A percentile compares a stretch with the other conserved stretches of the same genome.
Conservation (phyloP, 2,888 invertebrate genomes). For the Idaea biselata region DNA sequence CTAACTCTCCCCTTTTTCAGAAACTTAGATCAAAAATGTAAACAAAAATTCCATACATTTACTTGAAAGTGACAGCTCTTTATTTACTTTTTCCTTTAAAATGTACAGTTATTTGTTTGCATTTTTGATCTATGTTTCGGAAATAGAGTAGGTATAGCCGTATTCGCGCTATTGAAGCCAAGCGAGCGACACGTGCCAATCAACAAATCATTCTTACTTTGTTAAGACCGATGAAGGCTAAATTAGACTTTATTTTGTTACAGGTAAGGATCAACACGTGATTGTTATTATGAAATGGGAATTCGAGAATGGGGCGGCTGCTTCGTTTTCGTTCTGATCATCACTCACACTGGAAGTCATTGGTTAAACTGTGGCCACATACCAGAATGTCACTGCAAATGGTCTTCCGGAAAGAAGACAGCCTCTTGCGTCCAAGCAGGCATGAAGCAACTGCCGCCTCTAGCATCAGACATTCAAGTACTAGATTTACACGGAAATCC, state of each 20-base stretch:
- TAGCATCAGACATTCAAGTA: constrained; percentile 80
- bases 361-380: constrained; percentile 91
- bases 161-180: constrained; percentile 8
- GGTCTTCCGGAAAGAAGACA: constrained; percentile 94
- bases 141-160: too few species aligned
- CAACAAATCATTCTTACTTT: background rate
- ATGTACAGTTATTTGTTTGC: too few species aligned
- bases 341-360: constrained; percentile 76
- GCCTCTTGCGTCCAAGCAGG: constrained; percentile 90
- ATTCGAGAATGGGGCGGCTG: constrained; percentile 59
- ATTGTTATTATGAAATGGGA: constrained; percentile 63
- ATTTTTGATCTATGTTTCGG: too few species aligned
- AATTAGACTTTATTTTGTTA: constrained; percentile 39
- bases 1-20: too few species aligned
- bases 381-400: constrained; percentile 91
- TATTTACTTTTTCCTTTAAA: too few species aligned
- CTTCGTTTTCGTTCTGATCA: constrained; percentile 51
- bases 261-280: constrained; percentile 48
- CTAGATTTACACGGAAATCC: constrained; percentile 90
- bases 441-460: constrained; percentile 84
- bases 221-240: background rate
- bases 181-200: background rate
- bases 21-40: too few species aligned
- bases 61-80: too few species aligned
- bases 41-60: too few species aligned